Evolutionary conservation across 2,797 vertebrate genomes (phyloP).

Genomic region (Epinephelus coioides): DNA sequence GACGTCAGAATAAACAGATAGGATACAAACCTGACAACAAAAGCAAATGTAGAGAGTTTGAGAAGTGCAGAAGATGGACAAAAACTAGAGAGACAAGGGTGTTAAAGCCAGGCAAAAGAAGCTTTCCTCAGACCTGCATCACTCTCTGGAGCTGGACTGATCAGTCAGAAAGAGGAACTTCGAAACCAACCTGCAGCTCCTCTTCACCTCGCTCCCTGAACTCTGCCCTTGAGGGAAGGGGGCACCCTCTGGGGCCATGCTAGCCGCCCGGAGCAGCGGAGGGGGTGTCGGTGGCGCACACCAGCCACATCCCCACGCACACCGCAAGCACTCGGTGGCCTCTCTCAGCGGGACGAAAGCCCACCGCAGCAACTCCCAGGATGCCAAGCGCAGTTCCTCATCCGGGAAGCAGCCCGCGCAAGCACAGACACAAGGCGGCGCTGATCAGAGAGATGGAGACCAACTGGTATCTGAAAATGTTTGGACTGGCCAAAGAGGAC

Average conservation of each 20-base stretch:
- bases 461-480: slow-evolving; percentile 93
- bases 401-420: slow-evolving; percentile 79
- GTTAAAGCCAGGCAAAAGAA: neutral
- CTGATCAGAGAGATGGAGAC: slow-evolving; percentile 93
- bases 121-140: neutral
- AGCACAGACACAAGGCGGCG: slow-evolving; percentile 84
- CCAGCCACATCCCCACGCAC: slow-evolving; percentile 79
- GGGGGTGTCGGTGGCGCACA: slow-evolving; percentile 72
- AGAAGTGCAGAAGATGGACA: neutral
- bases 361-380: slow-evolving; percentile 84
- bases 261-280: slow-evolving; percentile 89
- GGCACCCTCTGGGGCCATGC: slow-evolving; percentile 81
- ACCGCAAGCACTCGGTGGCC: slow-evolving; percentile 88
- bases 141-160: slow-evolving; percentile 33
- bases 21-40: slow-evolving; percentile 2
- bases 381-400: slow-evolving; percentile 79
- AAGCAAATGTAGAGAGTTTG: neutral
- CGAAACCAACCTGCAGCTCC: slow-evolving; percentile 21
- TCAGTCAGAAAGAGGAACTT: neutral
- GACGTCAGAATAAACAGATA: slow-evolving; percentile 14
- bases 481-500: slow-evolving; percentile 89
- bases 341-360: slow-evolving; percentile 81
- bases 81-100: neutral
- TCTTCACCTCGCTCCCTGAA: slow-evolving; percentile 39
- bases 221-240: slow-evolving; percentile 63